These are phyloP conservation scores for Donacobius atricapilla DNA, from an alignment of 2,113 vertebrate species.

Conservation along the genomic window DNA sequence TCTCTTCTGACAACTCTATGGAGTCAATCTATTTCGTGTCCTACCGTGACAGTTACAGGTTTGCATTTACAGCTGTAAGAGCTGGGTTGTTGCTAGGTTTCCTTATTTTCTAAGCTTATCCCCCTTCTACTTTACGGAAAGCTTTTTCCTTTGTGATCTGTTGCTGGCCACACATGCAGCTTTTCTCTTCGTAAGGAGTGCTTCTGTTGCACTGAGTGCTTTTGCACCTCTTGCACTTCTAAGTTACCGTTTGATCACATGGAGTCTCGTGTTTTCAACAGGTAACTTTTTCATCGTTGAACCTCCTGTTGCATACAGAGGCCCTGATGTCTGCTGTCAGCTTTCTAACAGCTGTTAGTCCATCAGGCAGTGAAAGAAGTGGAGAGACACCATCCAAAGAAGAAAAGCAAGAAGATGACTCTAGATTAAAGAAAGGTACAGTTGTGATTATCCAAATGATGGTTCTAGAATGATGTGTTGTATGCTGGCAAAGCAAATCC, in stretches of 20 bases:
- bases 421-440: constrained; percentile 75
- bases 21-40: too few species aligned
- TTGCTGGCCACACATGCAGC: background rate
- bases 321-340: constrained; percentile 87
- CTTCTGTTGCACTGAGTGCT: background rate
- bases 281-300: constrained; percentile 92
- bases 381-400: constrained; percentile 16
- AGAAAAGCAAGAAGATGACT: constrained; percentile 56
- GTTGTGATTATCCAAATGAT: background rate
- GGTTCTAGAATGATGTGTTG: background rate
- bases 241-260: background rate
- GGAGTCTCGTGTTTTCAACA: constrained; percentile 44
- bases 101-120: background rate
- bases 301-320: constrained; percentile 87
- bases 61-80: background rate
- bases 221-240: background rate
- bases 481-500: background rate
- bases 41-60: background rate
- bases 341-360: constrained; percentile 79
- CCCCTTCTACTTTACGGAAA: background rate
- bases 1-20: too few species aligned
- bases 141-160: background rate
- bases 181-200: background rate
- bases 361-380: constrained; percentile 38
- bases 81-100: background rate